These are phyloP conservation scores for Lapara coniferarum DNA, from an alignment of 2,888 invertebrate genomes.

Conservation along the genomic window DNA sequence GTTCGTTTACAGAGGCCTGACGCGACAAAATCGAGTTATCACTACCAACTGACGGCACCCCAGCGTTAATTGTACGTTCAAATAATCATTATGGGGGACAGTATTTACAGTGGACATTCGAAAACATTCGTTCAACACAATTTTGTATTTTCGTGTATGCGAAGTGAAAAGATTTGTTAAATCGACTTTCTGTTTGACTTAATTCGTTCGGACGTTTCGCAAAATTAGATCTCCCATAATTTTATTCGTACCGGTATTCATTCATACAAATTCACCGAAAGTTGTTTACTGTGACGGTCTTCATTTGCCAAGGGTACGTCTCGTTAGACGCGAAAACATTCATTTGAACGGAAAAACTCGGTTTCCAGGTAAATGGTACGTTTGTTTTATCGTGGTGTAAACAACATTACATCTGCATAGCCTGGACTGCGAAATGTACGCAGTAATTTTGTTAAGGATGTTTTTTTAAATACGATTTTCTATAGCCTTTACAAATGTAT, in stretches of 20 bases:
- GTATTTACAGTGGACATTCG: conserved; percentile 67
- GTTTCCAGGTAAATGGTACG: conserved; percentile 18
- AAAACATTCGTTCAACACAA: conserved; percentile 62
- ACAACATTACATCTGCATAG: conserved; percentile 20
- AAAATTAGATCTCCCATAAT: conserved; percentile 64
- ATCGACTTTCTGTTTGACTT: conserved; percentile 57
- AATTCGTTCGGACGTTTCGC: conserved; percentile 57
- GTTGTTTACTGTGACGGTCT: conserved; percentile 57
- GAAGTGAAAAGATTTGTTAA: conserved; percentile 58
- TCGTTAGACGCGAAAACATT: conserved; percentile 48
- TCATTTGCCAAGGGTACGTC: conserved; percentile 48
- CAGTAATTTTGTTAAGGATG: conserved; percentile 10
- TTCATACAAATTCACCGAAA: conserved; percentile 55
- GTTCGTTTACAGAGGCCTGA: conserved; percentile 53
- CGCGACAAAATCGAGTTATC: conserved; percentile 70
- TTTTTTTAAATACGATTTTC: background rate
- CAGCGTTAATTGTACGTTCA: conserved; percentile 73
- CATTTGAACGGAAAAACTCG: conserved; percentile 43
- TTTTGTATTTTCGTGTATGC: conserved; percentile 59
- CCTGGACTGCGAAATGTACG: conserved; percentile 9
- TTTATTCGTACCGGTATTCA: conserved; percentile 55
- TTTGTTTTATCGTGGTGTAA: conserved; percentile 19
- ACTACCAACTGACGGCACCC: conserved; percentile 60
- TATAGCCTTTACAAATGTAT: background rate
- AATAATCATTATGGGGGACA: conserved; percentile 77